phyloP scores from a whole-genome alignment of 2,888 invertebrate genomes.

The Calliopum simillimum region DNA sequence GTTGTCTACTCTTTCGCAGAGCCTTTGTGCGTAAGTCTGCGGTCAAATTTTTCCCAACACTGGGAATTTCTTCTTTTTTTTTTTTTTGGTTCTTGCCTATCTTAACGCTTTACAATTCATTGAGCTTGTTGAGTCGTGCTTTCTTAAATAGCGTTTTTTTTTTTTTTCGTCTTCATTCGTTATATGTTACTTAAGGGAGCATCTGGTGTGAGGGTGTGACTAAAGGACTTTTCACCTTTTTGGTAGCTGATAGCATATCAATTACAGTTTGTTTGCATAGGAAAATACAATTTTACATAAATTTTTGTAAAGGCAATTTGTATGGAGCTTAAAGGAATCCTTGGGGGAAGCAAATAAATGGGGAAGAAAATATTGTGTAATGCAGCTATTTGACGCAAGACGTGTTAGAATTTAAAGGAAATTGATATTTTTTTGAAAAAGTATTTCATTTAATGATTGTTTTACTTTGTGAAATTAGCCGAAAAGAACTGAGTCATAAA shows the following conservation, averaged over 20 bases:
- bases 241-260: conserved; percentile 40
- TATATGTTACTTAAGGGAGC: conserved; percentile 5
- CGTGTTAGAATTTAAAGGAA: no score
- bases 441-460: no score
- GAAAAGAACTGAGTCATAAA: no score
- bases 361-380: no score
- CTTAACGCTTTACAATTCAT: conserved; percentile 64
- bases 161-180: neutral
- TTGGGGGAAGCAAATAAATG: no score
- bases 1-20: conserved; percentile 51
- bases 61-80: conserved; percentile 27
- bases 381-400: no score
- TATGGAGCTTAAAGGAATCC: no score
- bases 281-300: conserved; percentile 35
- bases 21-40: conserved; percentile 53
- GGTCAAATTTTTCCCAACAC: conserved; percentile 29
- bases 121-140: conserved; percentile 47
- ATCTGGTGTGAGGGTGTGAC: conserved; percentile 33
- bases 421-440: no score
- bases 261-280: conserved; percentile 38
- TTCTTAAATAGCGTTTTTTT: conserved; percentile 6
- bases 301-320: neutral
- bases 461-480: no score
- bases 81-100: conserved; percentile 51
- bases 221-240: conserved; percentile 44